phyloP scores from a whole-genome alignment of 2,797 vertebrate species.

The Naso thynnoides region DNA sequence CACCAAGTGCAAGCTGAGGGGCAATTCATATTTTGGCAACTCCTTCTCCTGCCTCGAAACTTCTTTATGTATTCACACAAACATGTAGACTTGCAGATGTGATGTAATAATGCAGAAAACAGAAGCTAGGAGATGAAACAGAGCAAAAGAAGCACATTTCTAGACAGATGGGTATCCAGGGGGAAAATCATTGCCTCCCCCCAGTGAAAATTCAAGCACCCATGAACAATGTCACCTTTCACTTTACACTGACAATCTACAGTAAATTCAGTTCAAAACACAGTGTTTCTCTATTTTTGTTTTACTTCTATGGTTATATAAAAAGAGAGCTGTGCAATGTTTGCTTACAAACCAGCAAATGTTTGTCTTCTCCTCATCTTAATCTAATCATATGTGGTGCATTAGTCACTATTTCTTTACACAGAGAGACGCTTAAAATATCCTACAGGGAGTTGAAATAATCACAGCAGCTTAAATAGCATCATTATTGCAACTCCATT shows the following conservation, averaged over 20 bases:
- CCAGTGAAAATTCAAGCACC: slow-evolving; percentile 18
- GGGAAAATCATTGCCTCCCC: not conserved
- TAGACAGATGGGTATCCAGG: not conserved
- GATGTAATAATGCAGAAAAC: slow-evolving; percentile 30
- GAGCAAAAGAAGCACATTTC: slow-evolving; percentile 4
- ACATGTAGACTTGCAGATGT: slow-evolving; percentile 35
- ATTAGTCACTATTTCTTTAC: slow-evolving; percentile 30
- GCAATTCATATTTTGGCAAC: slow-evolving; percentile 28
- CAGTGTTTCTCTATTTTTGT: not conserved
- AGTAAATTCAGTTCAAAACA: slow-evolving; percentile 2
- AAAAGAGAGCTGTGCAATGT: not conserved
- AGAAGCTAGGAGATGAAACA: not conserved
- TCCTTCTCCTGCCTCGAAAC: slow-evolving; percentile 17
- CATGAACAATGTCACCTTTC: not conserved
- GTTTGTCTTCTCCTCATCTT: slow-evolving; percentile 8
- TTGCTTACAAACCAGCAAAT: slow-evolving; percentile 2
- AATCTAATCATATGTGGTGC: slow-evolving; percentile 28
- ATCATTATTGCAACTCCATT: slow-evolving; percentile 9
- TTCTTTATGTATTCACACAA: slow-evolving; percentile 12
- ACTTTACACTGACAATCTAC: not conserved
- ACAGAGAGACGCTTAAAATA: slow-evolving; percentile 18
- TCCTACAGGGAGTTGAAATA: slow-evolving; percentile 29
- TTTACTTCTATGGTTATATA: slow-evolving; percentile 8
- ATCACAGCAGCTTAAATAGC: slow-evolving; percentile 36
- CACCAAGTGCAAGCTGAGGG: slow-evolving; percentile 31